Evolutionary conservation across 2,888 invertebrate species (phyloP).

Genomic region (Epiblema foenella): DNA sequence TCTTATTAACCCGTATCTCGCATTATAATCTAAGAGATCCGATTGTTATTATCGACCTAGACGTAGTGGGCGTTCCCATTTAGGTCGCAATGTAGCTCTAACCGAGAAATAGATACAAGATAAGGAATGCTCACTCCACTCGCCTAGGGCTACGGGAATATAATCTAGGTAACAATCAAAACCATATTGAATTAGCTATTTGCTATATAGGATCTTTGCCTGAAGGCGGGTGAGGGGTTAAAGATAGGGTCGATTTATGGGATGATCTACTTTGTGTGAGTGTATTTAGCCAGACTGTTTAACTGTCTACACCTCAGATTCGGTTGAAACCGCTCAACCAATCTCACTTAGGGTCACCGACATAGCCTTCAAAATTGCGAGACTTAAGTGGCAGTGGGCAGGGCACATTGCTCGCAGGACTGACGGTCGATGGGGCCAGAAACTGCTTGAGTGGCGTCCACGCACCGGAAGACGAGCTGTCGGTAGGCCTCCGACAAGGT

Average conservation of each 20-base stretch:
- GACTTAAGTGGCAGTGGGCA: too few species aligned
- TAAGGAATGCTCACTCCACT: slow-evolving; percentile 30
- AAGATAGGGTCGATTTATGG: slow-evolving; percentile 4
- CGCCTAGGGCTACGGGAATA: slow-evolving; percentile 35
- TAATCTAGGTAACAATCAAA: slow-evolving; percentile 40
- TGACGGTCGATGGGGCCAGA: too few species aligned
- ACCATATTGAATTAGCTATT: slow-evolving; percentile 43
- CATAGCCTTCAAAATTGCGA: too few species aligned
- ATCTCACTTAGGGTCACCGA: too few species aligned
- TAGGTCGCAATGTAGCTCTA: slow-evolving; percentile 19
- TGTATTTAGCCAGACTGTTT: not conserved
- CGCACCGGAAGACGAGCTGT: too few species aligned
- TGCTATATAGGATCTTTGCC: slow-evolving; percentile 32
- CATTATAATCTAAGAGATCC: slow-evolving; percentile 29
- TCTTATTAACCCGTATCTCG: slow-evolving; percentile 25
- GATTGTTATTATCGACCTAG: slow-evolving; percentile 36
- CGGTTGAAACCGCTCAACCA: too few species aligned
- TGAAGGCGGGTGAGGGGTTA: slow-evolving; percentile 38
- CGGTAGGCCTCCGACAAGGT: too few species aligned
- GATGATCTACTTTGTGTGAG: slow-evolving; percentile 3
- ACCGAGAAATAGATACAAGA: slow-evolving; percentile 29
- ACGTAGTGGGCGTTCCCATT: slow-evolving; percentile 41
- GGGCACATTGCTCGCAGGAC: too few species aligned
- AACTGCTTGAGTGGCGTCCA: too few species aligned
- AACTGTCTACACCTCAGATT: too few species aligned